A percentile compares a stretch with the other conserved stretches of the same genome.
These are phyloP conservation scores for Scrobipalpa atriplicella DNA, from an alignment of 2,888 invertebrate genomes.

Conservation along the genomic window DNA sequence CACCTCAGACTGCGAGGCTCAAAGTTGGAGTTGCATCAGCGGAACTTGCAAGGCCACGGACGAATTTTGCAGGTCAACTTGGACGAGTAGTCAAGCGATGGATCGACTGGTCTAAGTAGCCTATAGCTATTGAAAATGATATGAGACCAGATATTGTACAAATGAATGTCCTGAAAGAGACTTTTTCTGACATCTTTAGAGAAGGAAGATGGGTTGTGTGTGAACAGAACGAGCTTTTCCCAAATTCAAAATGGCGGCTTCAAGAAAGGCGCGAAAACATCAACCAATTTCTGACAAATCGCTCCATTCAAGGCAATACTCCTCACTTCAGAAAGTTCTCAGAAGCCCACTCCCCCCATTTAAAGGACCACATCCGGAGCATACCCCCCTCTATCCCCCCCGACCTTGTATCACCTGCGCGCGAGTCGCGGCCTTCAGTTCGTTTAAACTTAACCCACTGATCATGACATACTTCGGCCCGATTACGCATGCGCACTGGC, in stretches of 20 bases:
- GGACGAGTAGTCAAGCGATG: background rate
- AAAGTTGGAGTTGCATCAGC: conserved; percentile 12
- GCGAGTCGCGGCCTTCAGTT: conserved; percentile 60
- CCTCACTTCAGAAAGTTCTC: background rate
- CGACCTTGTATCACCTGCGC: conserved; percentile 54
- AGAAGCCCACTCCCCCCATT: background rate
- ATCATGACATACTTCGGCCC: conserved; percentile 79
- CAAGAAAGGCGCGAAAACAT: too few relatives aligned
- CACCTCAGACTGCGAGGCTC: background rate
- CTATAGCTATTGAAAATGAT: too few relatives aligned
- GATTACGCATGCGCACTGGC: conserved; percentile 58
- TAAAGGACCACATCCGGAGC: conserved; percentile 17
- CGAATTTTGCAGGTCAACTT: background rate
- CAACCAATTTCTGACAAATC: background rate
- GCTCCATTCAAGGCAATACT: background rate
- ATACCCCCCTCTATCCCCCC: conserved; percentile 19
- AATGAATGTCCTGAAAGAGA: too few relatives aligned
- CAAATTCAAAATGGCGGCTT: too few relatives aligned
- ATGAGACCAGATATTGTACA: too few relatives aligned
- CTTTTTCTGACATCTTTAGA: too few relatives aligned
- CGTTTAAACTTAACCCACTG: conserved; percentile 82
- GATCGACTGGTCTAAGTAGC: background rate
- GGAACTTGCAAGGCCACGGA: conserved; percentile 16
- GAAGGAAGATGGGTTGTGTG: too few relatives aligned
- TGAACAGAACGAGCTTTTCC: too few relatives aligned